Base-by-base conservation (phyloP, 2,888 invertebrate species). In the Zele albiditarsus region DNA sequence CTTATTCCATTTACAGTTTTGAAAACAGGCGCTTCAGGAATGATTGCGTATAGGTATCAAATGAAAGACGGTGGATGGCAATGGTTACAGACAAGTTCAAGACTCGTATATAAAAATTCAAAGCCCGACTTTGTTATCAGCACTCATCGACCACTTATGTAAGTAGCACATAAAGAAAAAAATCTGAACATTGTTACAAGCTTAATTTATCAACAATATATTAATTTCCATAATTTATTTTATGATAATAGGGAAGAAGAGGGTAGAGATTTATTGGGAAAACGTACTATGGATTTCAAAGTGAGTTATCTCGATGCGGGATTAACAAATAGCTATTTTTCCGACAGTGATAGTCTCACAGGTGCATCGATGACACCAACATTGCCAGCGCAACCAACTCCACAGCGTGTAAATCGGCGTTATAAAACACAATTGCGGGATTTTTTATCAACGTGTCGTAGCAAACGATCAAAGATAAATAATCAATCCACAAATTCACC, bases 101-200 rank as follows among this genome's bases (percentile, higher is more conserved):
- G 99, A 81, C 93, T 99, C 82, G 98, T 99, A 82, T 99, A 99
- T 91, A 99, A 99, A 91, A 99, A 99, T 90, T 98, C 98, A 80
- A 99, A 99, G 90, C 98, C 99, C 0, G 99, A 99, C 89, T 98
- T 98, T 89, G 98, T 99, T 80, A 98, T 99, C 84, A 97, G 98
- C 90, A 99, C 99, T 60, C 99, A 99, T 91, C 93, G 99, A 80
- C 98, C 99, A 77, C 93, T 99, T 66, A 99, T 99, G 99, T 98
- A 90, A 94, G 95, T 93, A 77, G 12, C 46, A 10, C 65, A 46
- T n/a, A 49, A 49, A 63, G 28, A 16, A 6, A 28, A 23, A 1
- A 42, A 42, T 20, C 20, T 14, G 46, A 3, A 53, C 20, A 31
- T 4, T 53, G 4, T 49, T 63, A 70, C 65, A 4, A 46, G 38